phyloP scores from a whole-genome alignment of 2,888 invertebrate genomes.

The Tryphoninae sp. region DNA sequence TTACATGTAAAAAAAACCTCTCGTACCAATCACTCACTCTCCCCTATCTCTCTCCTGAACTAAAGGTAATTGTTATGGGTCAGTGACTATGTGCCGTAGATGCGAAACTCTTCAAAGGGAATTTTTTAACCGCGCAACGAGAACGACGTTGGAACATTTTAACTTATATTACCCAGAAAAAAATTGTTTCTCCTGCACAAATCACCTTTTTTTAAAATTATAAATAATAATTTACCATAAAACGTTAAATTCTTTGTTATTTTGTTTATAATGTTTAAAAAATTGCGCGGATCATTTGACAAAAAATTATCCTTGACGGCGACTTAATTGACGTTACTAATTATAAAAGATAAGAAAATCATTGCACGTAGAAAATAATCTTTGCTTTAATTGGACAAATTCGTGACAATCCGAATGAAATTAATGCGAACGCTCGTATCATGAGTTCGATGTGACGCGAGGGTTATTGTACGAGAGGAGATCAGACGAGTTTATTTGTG shows the following conservation, averaged over 20 bases:
- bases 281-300: background rate
- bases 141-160: background rate
- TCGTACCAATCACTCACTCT: conserved; percentile 58
- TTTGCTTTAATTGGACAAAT: background rate
- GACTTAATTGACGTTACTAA: too few relatives aligned
- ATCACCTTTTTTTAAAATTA: too few relatives aligned
- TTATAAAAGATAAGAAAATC: background rate
- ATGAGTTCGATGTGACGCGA: background rate
- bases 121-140: conserved; percentile 23
- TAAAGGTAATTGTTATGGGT: conserved; percentile 78
- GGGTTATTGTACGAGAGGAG: background rate
- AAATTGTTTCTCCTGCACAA: too few relatives aligned
- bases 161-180: too few relatives aligned
- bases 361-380: background rate
- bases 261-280: background rate
- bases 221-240: too few relatives aligned
- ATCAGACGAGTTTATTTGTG: background rate
- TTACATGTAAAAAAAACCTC: conserved; percentile 63
- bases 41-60: conserved; percentile 59
- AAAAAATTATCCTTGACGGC: background rate
- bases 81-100: conserved; percentile 72
- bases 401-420: background rate
- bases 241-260: conserved; percentile 5
- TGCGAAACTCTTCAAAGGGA: conserved; percentile 6
- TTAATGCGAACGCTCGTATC: too few relatives aligned